These are phyloP conservation scores for Agrilus planipennis DNA, from an alignment of 1,140 invertebrate species.

Conservation along the genomic window DNA sequence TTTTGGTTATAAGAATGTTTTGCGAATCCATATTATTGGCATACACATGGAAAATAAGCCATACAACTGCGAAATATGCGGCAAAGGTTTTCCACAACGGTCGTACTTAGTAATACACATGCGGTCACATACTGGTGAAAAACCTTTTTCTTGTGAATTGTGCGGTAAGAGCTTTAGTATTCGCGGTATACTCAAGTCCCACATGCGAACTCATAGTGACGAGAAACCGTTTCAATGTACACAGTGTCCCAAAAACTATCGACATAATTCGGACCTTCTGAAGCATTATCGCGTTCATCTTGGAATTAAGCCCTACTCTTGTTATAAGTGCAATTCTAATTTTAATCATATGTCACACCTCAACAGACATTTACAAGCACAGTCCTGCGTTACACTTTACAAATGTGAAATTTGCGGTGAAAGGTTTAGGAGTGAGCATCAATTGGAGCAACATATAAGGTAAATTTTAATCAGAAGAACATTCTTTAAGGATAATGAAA, in stretches of 20 bases:
- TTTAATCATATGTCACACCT: constrained; percentile 5
- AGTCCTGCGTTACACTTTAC: not conserved
- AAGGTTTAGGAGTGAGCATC: no score
- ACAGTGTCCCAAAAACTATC: constrained; percentile 5
- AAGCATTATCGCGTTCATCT: constrained; percentile 64
- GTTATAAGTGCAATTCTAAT: constrained; percentile 48
- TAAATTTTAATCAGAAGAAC: no score
- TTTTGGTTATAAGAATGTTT: constrained; percentile 44
- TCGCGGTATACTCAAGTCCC: constrained; percentile 3
- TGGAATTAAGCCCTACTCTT: constrained; percentile 71
- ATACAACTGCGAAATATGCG: constrained; percentile 59
- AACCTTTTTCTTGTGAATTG: constrained; percentile 38
- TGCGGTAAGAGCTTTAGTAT: constrained; percentile 24
- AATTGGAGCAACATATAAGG: no score
- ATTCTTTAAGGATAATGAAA: no score
- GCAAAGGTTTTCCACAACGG: constrained; percentile 45
- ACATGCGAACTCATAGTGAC: constrained; percentile 10
- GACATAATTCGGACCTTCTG: constrained; percentile 49
- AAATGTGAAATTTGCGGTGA: not conserved
- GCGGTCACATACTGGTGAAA: constrained; percentile 30
- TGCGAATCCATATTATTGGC: constrained; percentile 20
- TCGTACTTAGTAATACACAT: constrained; percentile 46
- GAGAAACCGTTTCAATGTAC: constrained; percentile 14
- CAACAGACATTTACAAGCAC: not conserved
- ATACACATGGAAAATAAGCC: constrained; percentile 52